Base-by-base conservation (phyloP, 2,797 vertebrate genomes). In the Danio jaintianensis region DNA sequence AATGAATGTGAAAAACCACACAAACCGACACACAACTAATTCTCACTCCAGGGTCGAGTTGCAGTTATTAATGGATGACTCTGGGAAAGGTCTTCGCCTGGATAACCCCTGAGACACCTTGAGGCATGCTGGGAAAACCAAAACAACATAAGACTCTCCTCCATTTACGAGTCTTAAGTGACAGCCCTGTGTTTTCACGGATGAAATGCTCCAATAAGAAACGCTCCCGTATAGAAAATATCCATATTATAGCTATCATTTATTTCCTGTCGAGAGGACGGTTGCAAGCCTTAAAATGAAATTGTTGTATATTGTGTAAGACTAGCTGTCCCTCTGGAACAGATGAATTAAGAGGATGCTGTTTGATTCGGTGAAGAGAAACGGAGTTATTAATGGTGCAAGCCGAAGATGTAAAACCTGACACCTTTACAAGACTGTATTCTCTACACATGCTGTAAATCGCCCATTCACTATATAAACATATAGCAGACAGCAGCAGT, bases 191-290 rank as follows among this genome's bases (percentile, higher is more conserved):
- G 7, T 48, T 61, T 58, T 20, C 1, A 15, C 8, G 80, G 70
- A 53, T 42, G 74, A 56, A 79, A 81, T 61, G 72, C 18, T 15
- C 67, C 58, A 84, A 81, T 84, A 77, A 85, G 68, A 75, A 42
- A 11, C 0, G 38, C 73, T 68, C 79, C 74, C 50, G 0, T n/a
- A n/a, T n/a, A 63, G 72, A 47, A 78, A 59, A 64, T 48, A 66
- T 66, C 36, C 59, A 13, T 20, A 4, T 40, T 40, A 52, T 52
- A 42, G 40, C n/a, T 15, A 64, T 29, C 12, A 67, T 77, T 82
- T 79, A 68, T 81, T 79, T 78, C 53, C 45, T 20, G 3, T 11
- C n/a, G 61, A 48, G 29, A 29, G 29, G 63, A 70, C 29, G 66
- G 38, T 45, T 36, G 52, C 48, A 52, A 12, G 38, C 38, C 7